Evolutionary conservation across 2,888 invertebrate genomes (phyloP).

Genomic region (Torymus auratus): DNA sequence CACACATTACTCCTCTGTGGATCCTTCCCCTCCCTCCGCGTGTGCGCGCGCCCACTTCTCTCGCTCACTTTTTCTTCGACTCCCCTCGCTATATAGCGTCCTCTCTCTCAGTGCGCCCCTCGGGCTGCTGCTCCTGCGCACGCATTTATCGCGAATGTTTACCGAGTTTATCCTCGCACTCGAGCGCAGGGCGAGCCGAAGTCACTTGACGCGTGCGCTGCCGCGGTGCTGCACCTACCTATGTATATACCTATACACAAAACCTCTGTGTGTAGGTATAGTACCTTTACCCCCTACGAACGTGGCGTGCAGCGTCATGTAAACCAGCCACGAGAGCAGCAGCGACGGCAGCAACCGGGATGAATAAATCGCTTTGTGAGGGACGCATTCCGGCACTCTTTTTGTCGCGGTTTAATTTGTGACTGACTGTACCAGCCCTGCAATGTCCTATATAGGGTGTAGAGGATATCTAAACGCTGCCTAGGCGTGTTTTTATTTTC

Average conservation of each 20-base stretch:
- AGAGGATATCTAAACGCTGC: no score
- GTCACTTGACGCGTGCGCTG: constrained; percentile 57
- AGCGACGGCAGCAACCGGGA: not conserved
- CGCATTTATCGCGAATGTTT: constrained; percentile 68
- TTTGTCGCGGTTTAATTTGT: not conserved
- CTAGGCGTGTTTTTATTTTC: no score
- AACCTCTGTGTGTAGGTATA: not conserved
- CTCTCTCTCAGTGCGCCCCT: not conserved
- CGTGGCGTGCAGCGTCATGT: no score
- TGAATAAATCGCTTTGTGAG: constrained; percentile 45
- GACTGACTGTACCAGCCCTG: no score
- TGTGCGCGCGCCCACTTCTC: not conserved
- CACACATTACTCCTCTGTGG: constrained; percentile 40
- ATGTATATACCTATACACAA: not conserved
- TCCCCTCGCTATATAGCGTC: constrained; percentile 5
- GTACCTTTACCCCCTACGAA: no score
- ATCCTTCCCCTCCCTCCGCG: not conserved
- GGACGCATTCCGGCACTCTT: not conserved
- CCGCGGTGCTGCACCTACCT: not conserved
- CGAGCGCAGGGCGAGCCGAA: constrained; percentile 52
- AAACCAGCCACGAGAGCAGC: no score
- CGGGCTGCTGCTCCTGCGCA: constrained; percentile 15
- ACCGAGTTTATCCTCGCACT: constrained; percentile 66
- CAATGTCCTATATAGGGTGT: no score
- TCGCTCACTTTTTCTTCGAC: constrained; percentile 42